Conservation (phyloP, 1,140 invertebrate species). For the Apis florea region DNA sequence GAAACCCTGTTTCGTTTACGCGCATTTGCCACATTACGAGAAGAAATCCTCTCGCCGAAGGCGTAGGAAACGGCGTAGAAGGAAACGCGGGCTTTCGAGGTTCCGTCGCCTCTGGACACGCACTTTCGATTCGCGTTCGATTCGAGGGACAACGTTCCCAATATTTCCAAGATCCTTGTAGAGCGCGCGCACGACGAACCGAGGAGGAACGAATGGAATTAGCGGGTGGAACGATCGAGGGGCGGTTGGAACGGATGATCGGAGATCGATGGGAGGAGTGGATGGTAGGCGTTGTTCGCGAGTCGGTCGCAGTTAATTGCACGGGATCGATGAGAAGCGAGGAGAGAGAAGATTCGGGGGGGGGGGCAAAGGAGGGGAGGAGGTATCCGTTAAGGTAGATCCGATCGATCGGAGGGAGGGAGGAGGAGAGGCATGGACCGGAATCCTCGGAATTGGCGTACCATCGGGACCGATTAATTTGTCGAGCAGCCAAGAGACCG, state of each 20-base stretch:
- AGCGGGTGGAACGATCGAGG: not conserved
- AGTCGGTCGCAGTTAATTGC: not conserved
- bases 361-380: not conserved
- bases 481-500: constrained; percentile 62
- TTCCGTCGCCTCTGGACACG: too few relatives aligned
- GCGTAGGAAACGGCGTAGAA: too few relatives aligned
- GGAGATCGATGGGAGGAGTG: not conserved
- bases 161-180: too few relatives aligned
- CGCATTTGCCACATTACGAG: too few relatives aligned
- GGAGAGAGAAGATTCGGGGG: not conserved
- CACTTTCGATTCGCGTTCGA: too few relatives aligned
- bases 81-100: too few relatives aligned
- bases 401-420: not conserved
- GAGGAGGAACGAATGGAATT: too few relatives aligned
- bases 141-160: too few relatives aligned
- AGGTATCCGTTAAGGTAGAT: too few relatives aligned
- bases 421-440: constrained; percentile 43
- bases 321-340: not conserved
- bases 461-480: constrained; percentile 65
- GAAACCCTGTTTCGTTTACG: too few relatives aligned
- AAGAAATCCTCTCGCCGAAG: too few relatives aligned
- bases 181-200: too few relatives aligned
- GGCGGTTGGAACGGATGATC: not conserved
- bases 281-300: not conserved
- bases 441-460: constrained; percentile 63